phyloP scores from a whole-genome alignment of 2,888 invertebrate genomes.

The Panorpa germanica region DNA sequence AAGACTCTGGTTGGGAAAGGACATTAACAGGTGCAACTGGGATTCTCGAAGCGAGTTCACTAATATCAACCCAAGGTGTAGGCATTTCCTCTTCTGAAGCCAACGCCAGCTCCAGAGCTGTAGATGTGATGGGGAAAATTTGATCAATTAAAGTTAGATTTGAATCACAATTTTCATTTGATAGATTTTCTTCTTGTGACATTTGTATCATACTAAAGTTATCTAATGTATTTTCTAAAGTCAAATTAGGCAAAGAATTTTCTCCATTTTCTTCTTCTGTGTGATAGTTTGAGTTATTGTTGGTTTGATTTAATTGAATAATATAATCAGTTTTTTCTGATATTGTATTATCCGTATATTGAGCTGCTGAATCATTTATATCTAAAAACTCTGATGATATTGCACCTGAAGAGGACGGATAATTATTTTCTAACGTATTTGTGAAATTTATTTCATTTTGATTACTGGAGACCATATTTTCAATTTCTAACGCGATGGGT shows the following conservation, averaged over 20 bases:
- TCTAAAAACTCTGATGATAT: too few relatives aligned
- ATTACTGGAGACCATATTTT: too few relatives aligned
- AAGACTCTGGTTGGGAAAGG: constrained; percentile 31
- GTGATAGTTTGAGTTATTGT: constrained; percentile 4
- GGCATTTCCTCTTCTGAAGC: constrained; percentile 60
- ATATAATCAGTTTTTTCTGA: constrained; percentile 4
- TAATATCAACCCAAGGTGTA: constrained; percentile 56
- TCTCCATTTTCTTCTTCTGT: background rate
- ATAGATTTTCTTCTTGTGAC: constrained; percentile 5
- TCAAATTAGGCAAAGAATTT: too few relatives aligned
- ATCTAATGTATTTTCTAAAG: too few relatives aligned
- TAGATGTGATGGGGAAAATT: constrained; percentile 22
- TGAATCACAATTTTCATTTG: background rate
- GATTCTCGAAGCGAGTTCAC: constrained; percentile 42
- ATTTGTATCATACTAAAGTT: too few relatives aligned
- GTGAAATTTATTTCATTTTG: too few relatives aligned
- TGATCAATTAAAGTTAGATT: constrained; percentile 10
- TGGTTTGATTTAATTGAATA: constrained; percentile 5
- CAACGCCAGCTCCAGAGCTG: constrained; percentile 50
- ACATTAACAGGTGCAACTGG: constrained; percentile 42
- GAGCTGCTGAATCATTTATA: constrained; percentile 3
- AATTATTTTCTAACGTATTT: too few relatives aligned
- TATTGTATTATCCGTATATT: constrained; percentile 7
- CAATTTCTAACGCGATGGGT: too few relatives aligned
- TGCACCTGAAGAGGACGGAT: too few relatives aligned